Conservation (phyloP, 2,797 vertebrate genomes). For the Gallinago nigripennis region DNA sequence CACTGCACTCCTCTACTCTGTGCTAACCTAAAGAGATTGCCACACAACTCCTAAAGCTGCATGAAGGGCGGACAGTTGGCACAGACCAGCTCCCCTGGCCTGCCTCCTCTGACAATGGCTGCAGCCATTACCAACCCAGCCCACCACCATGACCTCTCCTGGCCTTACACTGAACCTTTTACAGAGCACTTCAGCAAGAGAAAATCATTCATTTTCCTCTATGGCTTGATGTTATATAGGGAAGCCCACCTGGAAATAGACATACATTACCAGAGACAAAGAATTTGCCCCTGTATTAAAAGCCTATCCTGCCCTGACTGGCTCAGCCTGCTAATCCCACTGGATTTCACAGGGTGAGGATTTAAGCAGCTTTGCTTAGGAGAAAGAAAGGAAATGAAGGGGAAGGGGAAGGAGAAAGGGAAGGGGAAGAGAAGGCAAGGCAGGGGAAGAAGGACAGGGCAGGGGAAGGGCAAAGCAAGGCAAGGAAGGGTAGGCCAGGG, state of each 20-base stretch:
- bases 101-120: background rate
- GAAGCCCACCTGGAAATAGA: background rate
- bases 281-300: background rate
- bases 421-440: background rate
- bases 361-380: background rate
- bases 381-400: background rate
- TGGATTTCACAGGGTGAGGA: background rate
- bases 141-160: background rate
- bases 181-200: background rate
- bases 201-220: background rate
- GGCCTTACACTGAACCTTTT: background rate
- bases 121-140: background rate
- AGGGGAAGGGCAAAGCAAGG: no score
- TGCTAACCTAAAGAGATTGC: background rate
- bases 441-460: no score
- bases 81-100: background rate
- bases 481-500: no score
- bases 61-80: background rate
- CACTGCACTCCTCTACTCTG: background rate
- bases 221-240: background rate
- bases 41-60: background rate
- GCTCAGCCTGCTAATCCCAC: background rate
- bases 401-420: no score
- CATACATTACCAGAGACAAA: background rate
- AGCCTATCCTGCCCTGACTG: background rate